Conservation (phyloP, 2,113 vertebrate genomes). For the Chaetops frenatus region DNA sequence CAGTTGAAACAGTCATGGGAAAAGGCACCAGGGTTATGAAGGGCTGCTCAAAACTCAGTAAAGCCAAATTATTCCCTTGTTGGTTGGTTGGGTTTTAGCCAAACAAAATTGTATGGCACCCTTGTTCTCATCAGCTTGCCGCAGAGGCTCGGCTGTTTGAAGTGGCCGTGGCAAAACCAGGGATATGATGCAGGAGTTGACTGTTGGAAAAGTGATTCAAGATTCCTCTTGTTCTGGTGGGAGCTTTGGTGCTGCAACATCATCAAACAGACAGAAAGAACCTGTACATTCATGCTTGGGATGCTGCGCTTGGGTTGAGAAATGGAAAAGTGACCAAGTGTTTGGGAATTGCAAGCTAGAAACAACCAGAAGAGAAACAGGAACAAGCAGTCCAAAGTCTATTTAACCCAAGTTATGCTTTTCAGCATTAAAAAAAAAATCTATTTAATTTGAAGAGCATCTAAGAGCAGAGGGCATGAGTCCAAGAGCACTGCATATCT, state of each 20-base stretch:
- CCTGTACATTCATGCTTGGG: not conserved
- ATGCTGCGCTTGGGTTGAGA: not conserved
- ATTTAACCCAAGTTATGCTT: not conserved
- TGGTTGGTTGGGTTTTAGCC: not conserved
- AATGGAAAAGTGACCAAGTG: not conserved
- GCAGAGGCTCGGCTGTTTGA: not conserved
- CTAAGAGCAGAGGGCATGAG: not conserved
- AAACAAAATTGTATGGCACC: not conserved
- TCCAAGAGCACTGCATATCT: no score
- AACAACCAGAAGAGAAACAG: not conserved
- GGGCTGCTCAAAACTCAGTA: slow-evolving; percentile 38
- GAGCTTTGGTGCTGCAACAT: not conserved
- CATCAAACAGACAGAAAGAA: not conserved
- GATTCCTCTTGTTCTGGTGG: not conserved
- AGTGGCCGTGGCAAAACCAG: not conserved
- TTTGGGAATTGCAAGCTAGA: not conserved
- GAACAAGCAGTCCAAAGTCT: not conserved
- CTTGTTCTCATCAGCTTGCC: not conserved
- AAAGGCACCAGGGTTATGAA: slow-evolving; percentile 18
- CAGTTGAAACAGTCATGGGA: not conserved
- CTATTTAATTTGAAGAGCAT: not conserved
- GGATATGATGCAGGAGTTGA: not conserved
- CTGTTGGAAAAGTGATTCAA: not conserved
- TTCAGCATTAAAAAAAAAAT: not conserved
- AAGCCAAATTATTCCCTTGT: not conserved